Evolutionary conservation across 2,113 vertebrate genomes (phyloP).

Genomic region (Chitala chitala): DNA sequence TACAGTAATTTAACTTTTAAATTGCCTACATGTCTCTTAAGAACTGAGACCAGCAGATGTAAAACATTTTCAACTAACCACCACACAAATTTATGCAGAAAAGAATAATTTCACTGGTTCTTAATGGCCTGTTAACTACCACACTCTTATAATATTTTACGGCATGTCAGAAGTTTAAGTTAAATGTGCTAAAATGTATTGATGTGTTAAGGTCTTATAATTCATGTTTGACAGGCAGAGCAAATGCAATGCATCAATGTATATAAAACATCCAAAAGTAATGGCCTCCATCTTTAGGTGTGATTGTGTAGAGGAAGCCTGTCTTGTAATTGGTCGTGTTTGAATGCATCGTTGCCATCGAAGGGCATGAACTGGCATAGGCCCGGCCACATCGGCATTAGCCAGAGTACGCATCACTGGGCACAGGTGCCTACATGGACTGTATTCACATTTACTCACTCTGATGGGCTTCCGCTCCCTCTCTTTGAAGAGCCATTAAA

Average conservation of each 20-base stretch:
- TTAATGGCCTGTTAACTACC: neutral
- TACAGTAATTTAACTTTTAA: too few species aligned
- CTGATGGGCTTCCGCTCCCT: neutral
- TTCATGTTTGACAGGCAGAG: neutral
- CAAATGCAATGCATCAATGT: neutral
- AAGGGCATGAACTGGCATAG: slow-evolving; percentile 15
- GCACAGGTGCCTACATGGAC: slow-evolving; percentile 15
- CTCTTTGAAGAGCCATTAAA: slow-evolving; percentile 12
- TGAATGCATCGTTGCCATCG: slow-evolving; percentile 7
- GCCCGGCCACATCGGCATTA: neutral
- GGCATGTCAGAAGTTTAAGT: neutral
- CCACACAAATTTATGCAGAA: neutral
- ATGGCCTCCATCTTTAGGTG: neutral
- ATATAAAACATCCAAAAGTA: slow-evolving; percentile 3
- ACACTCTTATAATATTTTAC: neutral
- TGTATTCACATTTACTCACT: slow-evolving; percentile 11
- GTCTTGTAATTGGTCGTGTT: slow-evolving; percentile 3
- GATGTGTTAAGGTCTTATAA: neutral
- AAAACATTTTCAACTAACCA: too few species aligned
- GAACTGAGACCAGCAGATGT: too few species aligned
- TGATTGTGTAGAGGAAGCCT: slow-evolving; percentile 1
- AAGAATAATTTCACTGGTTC: neutral
- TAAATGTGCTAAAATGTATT: neutral
- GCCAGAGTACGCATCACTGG: neutral
- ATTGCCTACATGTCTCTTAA: too few species aligned